A percentile compares a stretch with the other conserved stretches of the same genome.
These are phyloP conservation scores for Acanthosoma haemorrhoidale DNA, from an alignment of 2,888 invertebrate species.

Conservation along the genomic window DNA sequence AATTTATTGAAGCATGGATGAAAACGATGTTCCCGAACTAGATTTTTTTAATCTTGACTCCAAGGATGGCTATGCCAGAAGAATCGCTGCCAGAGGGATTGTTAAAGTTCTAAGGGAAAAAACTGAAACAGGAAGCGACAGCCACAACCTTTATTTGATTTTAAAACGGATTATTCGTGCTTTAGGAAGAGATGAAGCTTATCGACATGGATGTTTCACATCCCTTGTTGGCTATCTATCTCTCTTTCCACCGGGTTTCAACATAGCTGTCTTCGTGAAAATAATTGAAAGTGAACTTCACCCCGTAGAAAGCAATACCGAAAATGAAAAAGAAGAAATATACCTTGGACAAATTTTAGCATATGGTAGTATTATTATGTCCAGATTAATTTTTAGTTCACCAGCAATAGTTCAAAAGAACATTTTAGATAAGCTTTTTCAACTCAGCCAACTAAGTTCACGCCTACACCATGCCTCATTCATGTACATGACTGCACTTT, in stretches of 20 bases:
- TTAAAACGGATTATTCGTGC: constrained; percentile 10
- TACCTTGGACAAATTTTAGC: constrained; percentile 26
- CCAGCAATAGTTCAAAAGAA: background rate
- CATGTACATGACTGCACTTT: background rate
- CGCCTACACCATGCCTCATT: constrained; percentile 12
- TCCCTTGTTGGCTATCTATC: constrained; percentile 4
- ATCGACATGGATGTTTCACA: constrained; percentile 19
- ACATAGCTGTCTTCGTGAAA: background rate
- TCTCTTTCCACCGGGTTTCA: background rate
- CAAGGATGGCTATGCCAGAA: background rate
- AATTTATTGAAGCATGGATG: no score
- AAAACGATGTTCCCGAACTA: no score
- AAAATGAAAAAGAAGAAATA: constrained; percentile 21
- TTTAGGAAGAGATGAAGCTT: background rate
- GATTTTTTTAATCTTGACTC: constrained; percentile 13
- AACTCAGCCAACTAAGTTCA: constrained; percentile 11
- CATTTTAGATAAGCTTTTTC: constrained; percentile 5
- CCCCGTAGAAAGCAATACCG: background rate
- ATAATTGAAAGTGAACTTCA: constrained; percentile 13
- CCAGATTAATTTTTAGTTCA: background rate
- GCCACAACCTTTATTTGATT: constrained; percentile 2
- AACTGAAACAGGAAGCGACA: background rate
- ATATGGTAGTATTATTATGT: constrained; percentile 18
- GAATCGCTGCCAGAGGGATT: background rate
- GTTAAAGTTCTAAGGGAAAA: background rate